Percentiles rank a stretch among this genome's conserved stretches.
Evolutionary conservation across 1,140 invertebrate genomes (phyloP).

Genomic region (Hyles vespertilio): DNA sequence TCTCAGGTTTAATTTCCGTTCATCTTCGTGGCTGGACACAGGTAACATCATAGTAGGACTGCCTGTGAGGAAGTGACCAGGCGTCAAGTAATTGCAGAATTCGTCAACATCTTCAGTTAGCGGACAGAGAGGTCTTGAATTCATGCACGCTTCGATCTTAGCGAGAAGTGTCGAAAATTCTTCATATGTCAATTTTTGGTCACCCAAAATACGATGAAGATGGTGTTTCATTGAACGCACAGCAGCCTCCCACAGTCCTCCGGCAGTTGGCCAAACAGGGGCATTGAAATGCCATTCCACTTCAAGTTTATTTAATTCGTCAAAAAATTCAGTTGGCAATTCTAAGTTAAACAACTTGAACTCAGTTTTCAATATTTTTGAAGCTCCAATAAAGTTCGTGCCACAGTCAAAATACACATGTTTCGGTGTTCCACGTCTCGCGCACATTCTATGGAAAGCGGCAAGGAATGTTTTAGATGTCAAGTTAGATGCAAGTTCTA

Average conservation of each 20-base stretch:
- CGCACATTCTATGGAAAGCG: neutral
- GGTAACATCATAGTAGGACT: no score
- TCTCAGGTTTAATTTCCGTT: no score
- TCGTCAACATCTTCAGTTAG: constrained; percentile 30
- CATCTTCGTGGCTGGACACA: no score
- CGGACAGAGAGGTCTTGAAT: constrained; percentile 11
- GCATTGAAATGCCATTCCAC: constrained; percentile 7
- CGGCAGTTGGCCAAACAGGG: neutral
- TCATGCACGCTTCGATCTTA: constrained; percentile 6
- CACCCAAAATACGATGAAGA: neutral
- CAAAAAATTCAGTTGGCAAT: constrained; percentile 8
- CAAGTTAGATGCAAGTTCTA: neutral
- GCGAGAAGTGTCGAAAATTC: constrained; percentile 7
- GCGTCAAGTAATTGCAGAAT: constrained; percentile 12
- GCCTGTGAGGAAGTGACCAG: constrained; percentile 1
- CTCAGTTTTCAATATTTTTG: constrained; percentile 4
- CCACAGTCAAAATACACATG: neutral
- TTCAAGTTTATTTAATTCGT: neutral
- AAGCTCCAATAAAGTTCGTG: constrained; percentile 2
- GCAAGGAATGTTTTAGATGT: neutral
- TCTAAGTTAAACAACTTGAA: neutral
- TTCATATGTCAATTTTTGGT: constrained; percentile 3
- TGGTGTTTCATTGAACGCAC: neutral
- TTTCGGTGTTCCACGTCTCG: neutral
- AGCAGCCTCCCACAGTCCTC: neutral